phyloP scores from a whole-genome alignment of 2,888 invertebrate species.

The Acanthosoma haemorrhoidale region DNA sequence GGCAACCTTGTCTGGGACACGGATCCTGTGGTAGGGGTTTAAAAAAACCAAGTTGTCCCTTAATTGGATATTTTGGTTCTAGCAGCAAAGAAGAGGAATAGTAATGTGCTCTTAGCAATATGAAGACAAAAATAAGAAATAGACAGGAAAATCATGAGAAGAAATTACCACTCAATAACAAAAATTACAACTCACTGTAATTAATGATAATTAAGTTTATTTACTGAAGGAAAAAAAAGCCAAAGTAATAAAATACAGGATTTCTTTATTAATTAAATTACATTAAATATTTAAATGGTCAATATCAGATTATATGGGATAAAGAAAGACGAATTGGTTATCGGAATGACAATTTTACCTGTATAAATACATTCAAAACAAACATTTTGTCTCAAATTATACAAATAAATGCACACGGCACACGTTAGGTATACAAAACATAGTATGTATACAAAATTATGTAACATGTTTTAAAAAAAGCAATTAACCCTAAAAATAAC shows the following conservation, averaged over 20 bases:
- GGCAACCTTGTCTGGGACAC: too few species aligned
- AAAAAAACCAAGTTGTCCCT: too few species aligned
- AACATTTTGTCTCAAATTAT: constrained; percentile 29
- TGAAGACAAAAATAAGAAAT: too few species aligned
- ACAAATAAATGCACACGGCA: constrained; percentile 30
- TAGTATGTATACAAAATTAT: constrained; percentile 17
- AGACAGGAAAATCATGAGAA: too few species aligned
- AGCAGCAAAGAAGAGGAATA: too few species aligned
- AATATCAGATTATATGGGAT: constrained; percentile 10
- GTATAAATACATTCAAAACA: constrained; percentile 37
- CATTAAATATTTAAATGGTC: constrained; percentile 6
- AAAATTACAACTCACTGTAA: too few species aligned
- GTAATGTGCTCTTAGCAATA: too few species aligned
- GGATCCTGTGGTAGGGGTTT: too few species aligned
- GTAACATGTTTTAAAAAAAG: constrained; percentile 18
- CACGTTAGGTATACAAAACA: constrained; percentile 7
- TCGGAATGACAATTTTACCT: constrained; percentile 37
- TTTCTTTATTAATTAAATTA: constrained; percentile 3
- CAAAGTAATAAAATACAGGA: constrained; percentile 5
- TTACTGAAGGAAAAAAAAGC: background rate
- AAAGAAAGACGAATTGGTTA: constrained; percentile 5
- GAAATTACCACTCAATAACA: too few species aligned
- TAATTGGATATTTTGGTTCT: too few species aligned
- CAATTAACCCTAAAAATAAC: constrained; percentile 24
- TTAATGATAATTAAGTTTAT: too few species aligned